phyloP scores from a whole-genome alignment of 2,888 invertebrate genomes.

The Myathropa florea region DNA sequence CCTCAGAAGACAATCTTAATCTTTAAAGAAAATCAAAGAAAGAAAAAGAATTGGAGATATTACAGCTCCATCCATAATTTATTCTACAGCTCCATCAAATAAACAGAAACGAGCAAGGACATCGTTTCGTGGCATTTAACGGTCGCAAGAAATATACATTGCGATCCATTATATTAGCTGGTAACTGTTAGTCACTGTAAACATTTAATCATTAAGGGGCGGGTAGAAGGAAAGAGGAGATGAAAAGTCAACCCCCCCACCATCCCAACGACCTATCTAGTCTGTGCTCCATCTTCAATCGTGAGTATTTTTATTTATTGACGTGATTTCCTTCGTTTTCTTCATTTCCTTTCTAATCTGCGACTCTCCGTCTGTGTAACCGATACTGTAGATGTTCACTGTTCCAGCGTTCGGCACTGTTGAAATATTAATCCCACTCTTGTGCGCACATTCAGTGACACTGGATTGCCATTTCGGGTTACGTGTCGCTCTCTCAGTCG shows the following conservation, averaged over 20 bases:
- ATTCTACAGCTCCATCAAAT: constrained; percentile 9
- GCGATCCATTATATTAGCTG: constrained; percentile 50
- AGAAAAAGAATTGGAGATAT: background rate
- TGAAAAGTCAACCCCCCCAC: background rate
- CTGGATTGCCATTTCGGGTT: constrained; percentile 34
- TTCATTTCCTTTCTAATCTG: constrained; percentile 36
- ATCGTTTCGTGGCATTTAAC: constrained; percentile 26
- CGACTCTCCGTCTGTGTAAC: constrained; percentile 2
- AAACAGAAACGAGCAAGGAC: background rate
- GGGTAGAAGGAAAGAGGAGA: constrained; percentile 7
- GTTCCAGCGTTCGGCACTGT: constrained; percentile 16
- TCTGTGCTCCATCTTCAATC: constrained; percentile 24
- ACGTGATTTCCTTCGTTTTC: constrained; percentile 55
- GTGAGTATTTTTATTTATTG: constrained; percentile 57
- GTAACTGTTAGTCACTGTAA: constrained; percentile 31
- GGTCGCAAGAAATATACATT: constrained; percentile 41
- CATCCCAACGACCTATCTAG: background rate
- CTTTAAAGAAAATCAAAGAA: background rate
- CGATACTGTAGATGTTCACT: constrained; percentile 8
- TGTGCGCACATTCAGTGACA: constrained; percentile 16
- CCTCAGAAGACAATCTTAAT: background rate
- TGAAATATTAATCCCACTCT: constrained; percentile 54
- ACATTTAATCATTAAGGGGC: constrained; percentile 47
- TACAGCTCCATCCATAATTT: constrained; percentile 18
- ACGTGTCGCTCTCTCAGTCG: background rate